These are phyloP conservation scores for Azemiops feae DNA, from an alignment of 2,113 vertebrate genomes.

Conservation along the genomic window DNA sequence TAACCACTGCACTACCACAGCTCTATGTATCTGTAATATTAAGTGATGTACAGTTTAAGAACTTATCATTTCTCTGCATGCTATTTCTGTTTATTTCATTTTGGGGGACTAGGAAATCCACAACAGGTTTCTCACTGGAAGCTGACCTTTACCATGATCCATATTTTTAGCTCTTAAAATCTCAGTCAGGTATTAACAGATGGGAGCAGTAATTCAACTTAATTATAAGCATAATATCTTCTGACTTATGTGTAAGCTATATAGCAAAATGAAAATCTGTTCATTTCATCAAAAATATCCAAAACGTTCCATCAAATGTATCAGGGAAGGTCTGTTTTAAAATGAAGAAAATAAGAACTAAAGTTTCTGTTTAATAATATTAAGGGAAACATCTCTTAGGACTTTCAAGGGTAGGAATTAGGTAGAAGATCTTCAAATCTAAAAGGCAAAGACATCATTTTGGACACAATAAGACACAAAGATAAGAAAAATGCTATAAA, in stretches of 20 bases:
- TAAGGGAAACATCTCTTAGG: not conserved
- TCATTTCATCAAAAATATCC: not conserved
- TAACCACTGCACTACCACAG: not conserved
- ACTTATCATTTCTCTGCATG: not conserved
- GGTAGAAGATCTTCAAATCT: not conserved
- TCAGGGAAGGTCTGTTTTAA: not conserved
- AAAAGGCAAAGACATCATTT: not conserved
- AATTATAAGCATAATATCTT: not conserved
- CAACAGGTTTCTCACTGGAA: not conserved
- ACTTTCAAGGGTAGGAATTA: not conserved
- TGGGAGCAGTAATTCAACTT: not conserved
- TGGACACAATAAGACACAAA: not conserved
- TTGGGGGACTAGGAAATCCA: not conserved
- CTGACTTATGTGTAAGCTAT: not conserved
- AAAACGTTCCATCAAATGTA: not conserved
- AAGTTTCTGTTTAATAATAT: not conserved
- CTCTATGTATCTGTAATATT: not conserved
- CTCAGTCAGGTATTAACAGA: not conserved
- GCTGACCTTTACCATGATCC: not conserved
- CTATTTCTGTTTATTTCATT: not conserved
- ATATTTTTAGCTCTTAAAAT: not conserved
- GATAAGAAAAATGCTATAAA: not conserved
- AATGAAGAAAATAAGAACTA: not conserved
- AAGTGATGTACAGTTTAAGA: not conserved
- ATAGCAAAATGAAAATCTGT: not conserved